These are phyloP conservation scores for Typhlomys cinereus DNA, from an alignment of 2,113 vertebrate species.

Conservation along the genomic window DNA sequence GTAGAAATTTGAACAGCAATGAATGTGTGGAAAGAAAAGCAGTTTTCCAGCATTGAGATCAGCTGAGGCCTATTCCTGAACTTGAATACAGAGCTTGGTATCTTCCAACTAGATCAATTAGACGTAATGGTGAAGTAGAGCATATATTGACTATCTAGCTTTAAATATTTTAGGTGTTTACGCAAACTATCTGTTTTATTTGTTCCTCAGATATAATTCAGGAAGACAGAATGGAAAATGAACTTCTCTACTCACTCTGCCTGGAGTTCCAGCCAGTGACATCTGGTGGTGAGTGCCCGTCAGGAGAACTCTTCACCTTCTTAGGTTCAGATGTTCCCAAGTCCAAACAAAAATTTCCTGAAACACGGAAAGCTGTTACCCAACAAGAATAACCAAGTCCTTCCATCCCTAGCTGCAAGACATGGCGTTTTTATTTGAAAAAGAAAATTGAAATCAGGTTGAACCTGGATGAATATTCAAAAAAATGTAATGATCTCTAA, in stretches of 20 bases:
- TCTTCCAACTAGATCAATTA: neutral
- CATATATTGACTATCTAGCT: neutral
- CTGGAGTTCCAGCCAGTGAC: conserved; percentile 15
- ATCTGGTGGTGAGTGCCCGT: neutral
- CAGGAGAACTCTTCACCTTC: neutral
- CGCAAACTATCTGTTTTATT: conserved; percentile 51
- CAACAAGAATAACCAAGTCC: neutral
- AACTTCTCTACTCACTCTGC: neutral
- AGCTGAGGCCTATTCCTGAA: neutral
- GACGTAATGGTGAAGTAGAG: neutral
- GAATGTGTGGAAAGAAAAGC: neutral
- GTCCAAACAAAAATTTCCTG: neutral
- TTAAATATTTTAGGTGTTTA: conserved; percentile 33
- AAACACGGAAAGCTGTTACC: neutral
- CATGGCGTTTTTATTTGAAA: conserved; percentile 47
- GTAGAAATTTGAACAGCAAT: conserved; percentile 31
- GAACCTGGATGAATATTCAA: conserved; percentile 22
- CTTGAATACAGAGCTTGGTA: neutral
- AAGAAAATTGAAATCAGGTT: conserved; percentile 46
- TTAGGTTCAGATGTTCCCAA: neutral
- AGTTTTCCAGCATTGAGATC: neutral
- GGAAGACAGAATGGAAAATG: conserved; percentile 38
- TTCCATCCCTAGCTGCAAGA: neutral
- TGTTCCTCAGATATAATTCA: conserved; percentile 54
- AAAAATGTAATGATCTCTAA: conserved; percentile 8